These are phyloP conservation scores for Agrochola lota DNA, from an alignment of 2,888 invertebrate genomes.

Conservation along the genomic window DNA sequence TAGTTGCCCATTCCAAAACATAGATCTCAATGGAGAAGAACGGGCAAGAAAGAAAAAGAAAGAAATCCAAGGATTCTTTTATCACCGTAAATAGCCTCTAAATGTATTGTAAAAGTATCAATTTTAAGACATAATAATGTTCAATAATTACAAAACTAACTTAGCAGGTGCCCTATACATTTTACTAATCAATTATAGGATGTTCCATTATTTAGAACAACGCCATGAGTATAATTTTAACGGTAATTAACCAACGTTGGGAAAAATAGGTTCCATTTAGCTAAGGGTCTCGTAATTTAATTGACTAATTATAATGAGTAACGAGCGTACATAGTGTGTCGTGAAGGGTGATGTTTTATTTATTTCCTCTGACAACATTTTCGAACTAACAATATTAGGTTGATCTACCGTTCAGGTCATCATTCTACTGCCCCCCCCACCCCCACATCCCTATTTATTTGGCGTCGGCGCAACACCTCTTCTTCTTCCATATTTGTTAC, in stretches of 20 bases:
- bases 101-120: background rate
- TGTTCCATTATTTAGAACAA: background rate
- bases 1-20: background rate
- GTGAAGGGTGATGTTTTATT: constrained; percentile 1
- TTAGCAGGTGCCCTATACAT: background rate
- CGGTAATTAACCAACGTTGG: background rate
- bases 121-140: background rate
- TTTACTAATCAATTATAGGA: background rate
- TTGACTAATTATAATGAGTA: constrained; percentile 1
- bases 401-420: background rate
- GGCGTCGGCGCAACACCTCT: too few relatives aligned
- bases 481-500: too few relatives aligned
- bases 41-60: too few relatives aligned
- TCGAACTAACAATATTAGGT: background rate
- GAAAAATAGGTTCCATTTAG: constrained; percentile 8
- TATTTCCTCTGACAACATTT: background rate
- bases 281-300: constrained; percentile 2
- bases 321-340: background rate
- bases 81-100: background rate
- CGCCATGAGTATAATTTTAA: background rate
- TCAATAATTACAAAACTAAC: background rate
- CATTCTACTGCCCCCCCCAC: rapidly evolving
- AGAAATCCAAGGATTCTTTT: background rate
- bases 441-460: too few relatives aligned
- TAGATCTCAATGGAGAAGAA: background rate